Conservation (phyloP, 2,888 invertebrate genomes). For the Lycophotia porphyrea region DNA sequence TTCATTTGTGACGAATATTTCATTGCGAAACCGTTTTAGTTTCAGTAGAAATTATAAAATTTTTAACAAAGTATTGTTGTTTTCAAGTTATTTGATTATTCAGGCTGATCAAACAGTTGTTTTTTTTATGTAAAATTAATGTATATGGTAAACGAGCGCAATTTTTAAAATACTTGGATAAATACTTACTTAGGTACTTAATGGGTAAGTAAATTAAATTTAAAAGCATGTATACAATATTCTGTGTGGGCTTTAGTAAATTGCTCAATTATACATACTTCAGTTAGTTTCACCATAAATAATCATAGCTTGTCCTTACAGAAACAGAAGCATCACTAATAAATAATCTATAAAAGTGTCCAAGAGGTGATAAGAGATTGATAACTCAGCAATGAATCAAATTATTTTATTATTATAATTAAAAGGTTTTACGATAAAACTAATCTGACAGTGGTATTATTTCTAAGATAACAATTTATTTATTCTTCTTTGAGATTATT, state of each 20-base stretch:
- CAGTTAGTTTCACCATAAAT: neutral
- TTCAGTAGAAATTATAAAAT: neutral
- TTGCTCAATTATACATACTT: neutral
- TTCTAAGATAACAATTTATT: conserved; percentile 6
- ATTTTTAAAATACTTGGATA: conserved; percentile 6
- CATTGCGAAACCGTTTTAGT: neutral
- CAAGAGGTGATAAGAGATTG: neutral
- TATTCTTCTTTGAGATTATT: conserved; percentile 2
- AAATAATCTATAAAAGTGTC: neutral
- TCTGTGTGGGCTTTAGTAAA: neutral
- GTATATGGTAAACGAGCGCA: neutral
- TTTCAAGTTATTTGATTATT: neutral
- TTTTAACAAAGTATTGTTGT: too few species aligned
- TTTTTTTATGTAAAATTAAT: neutral
- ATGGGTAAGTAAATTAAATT: neutral
- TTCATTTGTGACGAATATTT: conserved; percentile 11
- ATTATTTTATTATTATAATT: conserved; percentile 4
- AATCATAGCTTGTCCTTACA: neutral
- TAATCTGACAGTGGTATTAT: neutral
- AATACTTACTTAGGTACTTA: too few species aligned
- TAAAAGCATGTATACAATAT: neutral
- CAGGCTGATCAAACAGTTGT: neutral
- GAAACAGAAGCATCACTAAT: neutral
- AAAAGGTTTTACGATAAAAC: neutral
- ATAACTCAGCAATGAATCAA: conserved; percentile 2